Base-by-base conservation (phyloP, 2,797 vertebrate genomes). In the Serranus cabrilla region DNA sequence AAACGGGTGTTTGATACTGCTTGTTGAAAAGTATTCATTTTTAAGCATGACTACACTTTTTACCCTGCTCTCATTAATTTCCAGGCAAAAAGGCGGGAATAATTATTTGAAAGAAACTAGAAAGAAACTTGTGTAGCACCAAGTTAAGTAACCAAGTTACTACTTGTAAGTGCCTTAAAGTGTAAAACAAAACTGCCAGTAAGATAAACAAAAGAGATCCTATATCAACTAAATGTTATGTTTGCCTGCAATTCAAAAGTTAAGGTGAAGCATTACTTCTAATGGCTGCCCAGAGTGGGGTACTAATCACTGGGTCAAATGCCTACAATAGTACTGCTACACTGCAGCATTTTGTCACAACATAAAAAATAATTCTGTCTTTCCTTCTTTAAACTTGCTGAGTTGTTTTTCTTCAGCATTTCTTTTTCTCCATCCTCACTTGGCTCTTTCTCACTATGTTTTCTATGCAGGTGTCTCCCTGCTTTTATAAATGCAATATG, bases 401-500 rank as follows among this genome's bases (percentile, higher is more conserved):
- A 65, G 31, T 23, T 21, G 27, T 66, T 73, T 74, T 63, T 27
- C 42, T 71, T n/a, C 6, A 58, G 2, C 21, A 23, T 63, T 42
- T 62, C 13, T 51, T 62, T 76, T 25, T 58, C 69, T 58, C 47
- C 18, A 52, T 45, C 46, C n/a, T 21, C 16, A 56, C 42, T 50
- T 81, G 34, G 27, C 18, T 61, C 16, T 71, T 40, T 63, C 56
- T 64, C 27, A 52, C 65, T 63, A 42, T 80, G 58, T 65, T 82
- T 78, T 58, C 51, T 54, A 64, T 70, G 59, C 71, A 69, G 62
- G 25, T 39, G 11, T 71, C 47, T 77, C 55, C 42, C 45, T 23
- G 45, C 62, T 80, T 88, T 86, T 73, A 63, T 67, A 69, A 89
- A 82, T 81, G 82, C 52, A 87, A 88, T 86, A 88, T 80, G 83